Evolutionary conservation across 2,113 vertebrate species (phyloP), one percentile per base, ranked within the genome.

Genomic region (Panthera leo): DNA sequence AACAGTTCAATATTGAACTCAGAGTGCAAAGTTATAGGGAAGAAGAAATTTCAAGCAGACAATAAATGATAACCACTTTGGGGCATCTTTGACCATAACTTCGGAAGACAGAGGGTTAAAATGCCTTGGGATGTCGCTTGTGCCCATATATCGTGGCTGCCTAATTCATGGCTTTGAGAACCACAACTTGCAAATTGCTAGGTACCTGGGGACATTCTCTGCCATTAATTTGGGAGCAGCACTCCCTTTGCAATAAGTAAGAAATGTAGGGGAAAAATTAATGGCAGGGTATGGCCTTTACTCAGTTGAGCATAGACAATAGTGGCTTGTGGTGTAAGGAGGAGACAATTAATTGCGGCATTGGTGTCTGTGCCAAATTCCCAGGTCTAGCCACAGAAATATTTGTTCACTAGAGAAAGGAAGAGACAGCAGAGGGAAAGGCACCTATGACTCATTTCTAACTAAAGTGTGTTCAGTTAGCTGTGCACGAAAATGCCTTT

Each of bases 21-120:
- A 95, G 85, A 98, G 75, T 67, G 89, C 90, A 97, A 97, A 96
- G 61, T 94, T 97, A 91, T 34, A 95, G 31, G 90, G 61, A 91
- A 95, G 89, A 97, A 97, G 65, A 97, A 88, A 95, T 96, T 83
- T 85, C 97, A 95, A 82, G 92, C n/a, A 97, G 78, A 94, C 97
- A 96, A 95, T 97, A 98, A 97, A 96, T 96, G 95, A 97, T 95
- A 97, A 96, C 73, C 58, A 85, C 92, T 95, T 23, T 84, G 96
- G 96, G 0, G 0, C 68, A 83, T 96, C 51, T 9, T 82, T 95
- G 88, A 96, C 91, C 89, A 93, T 96, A 96, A 97, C 87, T 97
- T 97, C 96, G 95, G 92, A 97, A 98, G 89, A 96, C 0, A 82
- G 79, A 97, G 94, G 97, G 85, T 98, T 98, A 98, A 98, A 98